A percentile compares a stretch with the other conserved stretches of the same genome.
phyloP scores from a whole-genome alignment of 1,140 invertebrate genomes.

The Dreissena polymorpha region DNA sequence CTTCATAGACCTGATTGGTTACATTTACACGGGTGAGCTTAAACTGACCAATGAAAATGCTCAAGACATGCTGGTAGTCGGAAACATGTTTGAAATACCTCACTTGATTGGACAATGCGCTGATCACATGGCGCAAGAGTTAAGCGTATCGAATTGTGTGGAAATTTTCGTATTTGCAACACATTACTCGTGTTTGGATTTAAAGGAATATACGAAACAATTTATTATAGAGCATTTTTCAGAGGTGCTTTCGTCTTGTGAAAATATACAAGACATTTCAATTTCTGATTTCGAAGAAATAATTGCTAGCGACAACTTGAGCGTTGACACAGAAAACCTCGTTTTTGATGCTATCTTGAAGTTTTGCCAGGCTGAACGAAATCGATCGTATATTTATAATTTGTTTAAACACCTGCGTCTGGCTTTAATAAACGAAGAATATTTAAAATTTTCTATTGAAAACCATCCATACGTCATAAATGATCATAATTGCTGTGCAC shows the following conservation, averaged over 20 bases:
- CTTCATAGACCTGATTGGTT: conserved; percentile 62
- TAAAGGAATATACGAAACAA: conserved; percentile 54
- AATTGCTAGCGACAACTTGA: conserved; percentile 67
- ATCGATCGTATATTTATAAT: conserved; percentile 56
- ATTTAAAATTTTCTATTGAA: conserved; percentile 48
- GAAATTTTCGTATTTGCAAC: conserved; percentile 67
- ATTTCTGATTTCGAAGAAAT: conserved; percentile 56
- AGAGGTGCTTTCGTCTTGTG: conserved; percentile 55
- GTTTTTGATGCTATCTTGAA: conserved; percentile 67
- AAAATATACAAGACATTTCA: conserved; percentile 57
- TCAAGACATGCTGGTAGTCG: conserved; percentile 68
- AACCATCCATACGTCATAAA: conserved; percentile 49
- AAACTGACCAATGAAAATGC: conserved; percentile 68
- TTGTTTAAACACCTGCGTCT: conserved; percentile 68
- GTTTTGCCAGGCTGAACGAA: conserved; percentile 65
- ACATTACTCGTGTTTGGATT: conserved; percentile 58
- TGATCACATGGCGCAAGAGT: conserved; percentile 62
- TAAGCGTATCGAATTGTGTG: conserved; percentile 65
- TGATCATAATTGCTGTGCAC: conserved; percentile 22
- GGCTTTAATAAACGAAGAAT: conserved; percentile 60
- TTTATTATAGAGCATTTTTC: conserved; percentile 72
- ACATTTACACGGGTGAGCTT: conserved; percentile 67
- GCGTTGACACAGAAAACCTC: conserved; percentile 68
- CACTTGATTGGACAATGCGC: conserved; percentile 62
- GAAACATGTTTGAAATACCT: conserved; percentile 70